Base-by-base conservation (phyloP, 1,140 invertebrate species). In the Cylas formicarius region DNA sequence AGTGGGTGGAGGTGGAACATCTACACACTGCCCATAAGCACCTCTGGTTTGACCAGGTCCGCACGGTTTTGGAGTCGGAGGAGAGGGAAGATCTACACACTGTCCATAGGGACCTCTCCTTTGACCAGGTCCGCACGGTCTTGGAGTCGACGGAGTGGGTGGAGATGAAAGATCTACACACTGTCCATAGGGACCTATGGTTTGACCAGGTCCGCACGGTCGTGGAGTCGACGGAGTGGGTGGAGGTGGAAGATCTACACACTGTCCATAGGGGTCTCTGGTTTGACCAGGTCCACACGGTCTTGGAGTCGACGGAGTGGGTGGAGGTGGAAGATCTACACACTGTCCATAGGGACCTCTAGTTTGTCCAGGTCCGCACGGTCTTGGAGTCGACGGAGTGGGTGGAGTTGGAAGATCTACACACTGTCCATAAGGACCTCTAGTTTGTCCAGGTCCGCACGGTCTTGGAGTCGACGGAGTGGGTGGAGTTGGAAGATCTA, bases 381-480 rank as follows among this genome's bases (percentile, higher is more conserved):
- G 18, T 41, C 17, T 3, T 23, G 5, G 11, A 23, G 26, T 46
- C 21, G 41, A 32, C 11, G 39, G 46, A 27, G 44, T 31, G 17
- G 38, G 37, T 24, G 39, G 50, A 16, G 43, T 39, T 16, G 46
- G 46, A 11, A 26, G 31, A 20, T 23, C 10, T 13, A 24, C 38
- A 37, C 52, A 56, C 4, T 17, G n/a, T 23, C 54, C 54, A 33
- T 53, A 41, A 6, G 49, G 38, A 23, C 23, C 27, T 6, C 10
- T 29, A 16, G 36, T 51, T 21, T 38, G 44, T 10, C 37, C 49
- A n/a, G 53, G 55, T 19, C 55, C 58, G 23, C 37, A 37, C 3
- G 23, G 18, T 44, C 20, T 4, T 2, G 38, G 18, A 2, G 36
- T 16, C 24, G 36, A 17, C 35, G 22, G n/a, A 10, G 34, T 34